A percentile compares a stretch with the other conserved stretches of the same genome.
phyloP scores from a whole-genome alignment of 2,888 invertebrate genomes.

The Leptopilina myrica region DNA sequence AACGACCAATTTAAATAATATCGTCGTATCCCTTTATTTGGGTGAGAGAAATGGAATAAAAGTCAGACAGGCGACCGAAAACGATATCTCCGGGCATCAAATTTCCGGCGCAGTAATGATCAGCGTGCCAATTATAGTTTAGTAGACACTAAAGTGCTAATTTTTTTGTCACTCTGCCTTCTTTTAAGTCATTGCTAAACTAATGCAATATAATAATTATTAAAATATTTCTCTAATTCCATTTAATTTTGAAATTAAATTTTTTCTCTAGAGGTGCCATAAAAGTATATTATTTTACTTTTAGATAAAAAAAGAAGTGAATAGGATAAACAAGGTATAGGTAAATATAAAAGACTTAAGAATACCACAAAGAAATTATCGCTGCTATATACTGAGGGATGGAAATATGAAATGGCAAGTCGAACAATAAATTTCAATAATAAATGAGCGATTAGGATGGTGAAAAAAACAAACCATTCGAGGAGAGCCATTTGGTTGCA shows the following conservation, averaged over 20 bases:
- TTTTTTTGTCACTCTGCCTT: too few relatives aligned
- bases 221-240: too few relatives aligned
- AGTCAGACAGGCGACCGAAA: constrained; percentile 28
- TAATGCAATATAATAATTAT: too few relatives aligned
- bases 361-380: background rate
- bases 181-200: too few relatives aligned
- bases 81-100: constrained; percentile 37
- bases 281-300: too few relatives aligned
- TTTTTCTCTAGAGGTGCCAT: too few relatives aligned
- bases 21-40: constrained; percentile 43
- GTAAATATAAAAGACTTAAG: too few relatives aligned
- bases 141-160: too few relatives aligned
- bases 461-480: constrained; percentile 20
- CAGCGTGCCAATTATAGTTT: constrained; percentile 18
- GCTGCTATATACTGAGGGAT: background rate
- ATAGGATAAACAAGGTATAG: too few relatives aligned
- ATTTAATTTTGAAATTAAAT: too few relatives aligned
- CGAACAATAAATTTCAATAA: constrained; percentile 25
- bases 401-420: background rate
- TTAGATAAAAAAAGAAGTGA: too few relatives aligned
- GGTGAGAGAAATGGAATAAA: constrained; percentile 15
- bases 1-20: constrained; percentile 63
- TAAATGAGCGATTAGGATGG: constrained; percentile 29
- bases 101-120: constrained; percentile 23
- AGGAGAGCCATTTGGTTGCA: constrained; percentile 32